These are phyloP conservation scores for Urophycis tenuis DNA, from an alignment of 2,797 vertebrate species.

Conservation along the genomic window DNA sequence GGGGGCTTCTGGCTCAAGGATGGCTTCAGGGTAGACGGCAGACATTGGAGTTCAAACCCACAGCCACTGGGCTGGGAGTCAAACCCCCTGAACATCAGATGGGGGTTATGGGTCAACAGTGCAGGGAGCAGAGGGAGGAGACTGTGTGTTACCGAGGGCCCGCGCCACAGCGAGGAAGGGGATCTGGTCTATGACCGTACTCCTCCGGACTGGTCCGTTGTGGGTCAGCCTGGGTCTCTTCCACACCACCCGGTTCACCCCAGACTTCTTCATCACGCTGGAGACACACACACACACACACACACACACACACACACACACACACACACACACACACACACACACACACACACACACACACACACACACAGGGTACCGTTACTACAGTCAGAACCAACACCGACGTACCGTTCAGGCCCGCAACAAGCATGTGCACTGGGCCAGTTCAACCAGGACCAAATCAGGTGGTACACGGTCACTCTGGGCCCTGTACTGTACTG, in stretches of 20 bases:
- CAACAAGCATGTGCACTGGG: too few relatives aligned
- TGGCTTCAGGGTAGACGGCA: background rate
- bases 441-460: background rate
- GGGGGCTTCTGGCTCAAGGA: too few relatives aligned
- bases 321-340: too few relatives aligned
- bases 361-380: too few relatives aligned
- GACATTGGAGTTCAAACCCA: background rate
- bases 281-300: conserved; percentile 12
- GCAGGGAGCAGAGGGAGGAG: background rate
- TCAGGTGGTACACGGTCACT: background rate
- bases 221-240: conserved; percentile 93
- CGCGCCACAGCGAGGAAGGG: conserved; percentile 95
- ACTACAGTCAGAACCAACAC: too few relatives aligned
- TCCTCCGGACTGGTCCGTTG: conserved; percentile 92
- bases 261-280: conserved; percentile 97
- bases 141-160: conserved; percentile 80
- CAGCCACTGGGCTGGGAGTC: too few relatives aligned
- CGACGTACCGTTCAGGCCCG: too few relatives aligned
- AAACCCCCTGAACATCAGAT: background rate
- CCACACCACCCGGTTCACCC: conserved; percentile 97
- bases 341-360: too few relatives aligned
- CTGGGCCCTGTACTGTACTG: too few relatives aligned
- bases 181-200: conserved; percentile 96
- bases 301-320: too few relatives aligned
- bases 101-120: background rate